These are phyloP conservation scores for Trididemnum nubilum DNA, from an alignment of 23 tunicate species.

Conservation along the genomic window DNA sequence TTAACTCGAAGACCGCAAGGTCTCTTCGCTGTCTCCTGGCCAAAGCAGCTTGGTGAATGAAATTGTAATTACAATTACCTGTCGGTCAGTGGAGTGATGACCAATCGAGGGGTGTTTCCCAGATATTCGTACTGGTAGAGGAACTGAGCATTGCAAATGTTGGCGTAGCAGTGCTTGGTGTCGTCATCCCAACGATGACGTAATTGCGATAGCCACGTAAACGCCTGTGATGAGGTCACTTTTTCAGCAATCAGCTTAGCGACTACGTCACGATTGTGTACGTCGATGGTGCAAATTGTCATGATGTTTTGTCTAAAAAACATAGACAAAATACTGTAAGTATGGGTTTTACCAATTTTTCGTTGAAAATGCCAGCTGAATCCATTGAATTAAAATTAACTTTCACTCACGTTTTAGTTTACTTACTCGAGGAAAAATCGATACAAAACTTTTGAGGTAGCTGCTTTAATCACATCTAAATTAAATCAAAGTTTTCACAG, in stretches of 20 bases:
- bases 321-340: too few relatives aligned
- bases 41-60: too few relatives aligned
- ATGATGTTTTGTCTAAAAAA: conserved; percentile 82
- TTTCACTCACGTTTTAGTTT: too few relatives aligned
- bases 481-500: too few relatives aligned
- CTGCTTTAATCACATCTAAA: too few relatives aligned
- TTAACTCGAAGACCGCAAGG: too few relatives aligned
- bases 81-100: conserved; percentile 91
- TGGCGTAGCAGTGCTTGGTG: conserved; percentile 69
- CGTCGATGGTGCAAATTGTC: conserved; percentile 94
- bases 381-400: too few relatives aligned
- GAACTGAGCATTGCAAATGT: conserved; percentile 94
- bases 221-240: conserved; percentile 78
- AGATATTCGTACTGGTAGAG: conserved; percentile 87
- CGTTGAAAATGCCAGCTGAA: neutral
- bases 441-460: too few relatives aligned
- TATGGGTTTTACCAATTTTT: neutral
- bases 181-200: conserved; percentile 95
- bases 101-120: conserved; percentile 85
- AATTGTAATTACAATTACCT: too few relatives aligned
- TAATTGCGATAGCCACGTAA: conserved; percentile 87
- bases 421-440: too few relatives aligned
- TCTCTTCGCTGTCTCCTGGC: too few relatives aligned
- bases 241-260: conserved; percentile 78
- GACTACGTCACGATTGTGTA: conserved; percentile 93